A percentile compares a stretch with the other conserved stretches of the same genome.
Evolutionary conservation across 2,113 vertebrate genomes (phyloP).

Genomic region (Gopherus evgoodei): DNA sequence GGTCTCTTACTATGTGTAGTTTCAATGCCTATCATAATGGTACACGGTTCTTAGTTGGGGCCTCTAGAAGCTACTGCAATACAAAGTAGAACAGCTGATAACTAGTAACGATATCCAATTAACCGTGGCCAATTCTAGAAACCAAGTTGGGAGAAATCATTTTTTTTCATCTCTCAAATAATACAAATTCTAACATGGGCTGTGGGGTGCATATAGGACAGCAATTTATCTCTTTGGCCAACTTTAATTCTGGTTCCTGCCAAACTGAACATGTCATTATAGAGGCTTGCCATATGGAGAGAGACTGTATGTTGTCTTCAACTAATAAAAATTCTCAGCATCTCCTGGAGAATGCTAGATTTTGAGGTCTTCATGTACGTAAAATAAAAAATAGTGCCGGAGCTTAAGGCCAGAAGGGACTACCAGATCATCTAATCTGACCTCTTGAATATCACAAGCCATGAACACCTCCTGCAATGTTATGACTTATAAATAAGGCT

Average conservation of each 20-base stretch:
- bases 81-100: background rate
- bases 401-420: background rate
- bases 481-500: background rate
- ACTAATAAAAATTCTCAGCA: background rate
- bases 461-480: background rate
- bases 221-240: background rate
- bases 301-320: background rate
- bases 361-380: background rate
- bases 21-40: background rate
- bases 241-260: background rate
- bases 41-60: fast-evolving
- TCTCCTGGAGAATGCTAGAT: background rate
- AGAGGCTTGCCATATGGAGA: background rate
- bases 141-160: background rate
- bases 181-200: background rate
- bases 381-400: background rate
- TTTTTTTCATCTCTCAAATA: background rate
- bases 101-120: background rate
- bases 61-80: background rate
- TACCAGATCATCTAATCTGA: background rate
- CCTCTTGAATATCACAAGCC: background rate
- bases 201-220: background rate
- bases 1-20: background rate
- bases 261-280: background rate
- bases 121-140: background rate